Conservation (phyloP, 2,888 invertebrate genomes). For the Lapara coniferarum region DNA sequence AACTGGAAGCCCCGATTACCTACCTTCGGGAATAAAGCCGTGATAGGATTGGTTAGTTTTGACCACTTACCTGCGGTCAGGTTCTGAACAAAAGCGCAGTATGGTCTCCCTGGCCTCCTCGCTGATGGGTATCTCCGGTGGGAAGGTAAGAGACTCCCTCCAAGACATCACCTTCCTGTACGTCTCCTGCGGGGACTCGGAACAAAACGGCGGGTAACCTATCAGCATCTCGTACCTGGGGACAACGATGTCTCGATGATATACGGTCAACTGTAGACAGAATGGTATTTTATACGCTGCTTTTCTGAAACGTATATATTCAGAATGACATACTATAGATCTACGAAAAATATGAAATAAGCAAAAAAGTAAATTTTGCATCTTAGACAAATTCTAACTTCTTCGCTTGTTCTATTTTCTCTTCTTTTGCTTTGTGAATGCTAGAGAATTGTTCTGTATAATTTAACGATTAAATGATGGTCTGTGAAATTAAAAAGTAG, state of each 20-base stretch:
- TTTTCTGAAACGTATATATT: too few species aligned
- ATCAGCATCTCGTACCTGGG: slow-evolving; percentile 97
- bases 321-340: too few species aligned
- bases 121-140: slow-evolving; percentile 99
- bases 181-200: slow-evolving; percentile 98
- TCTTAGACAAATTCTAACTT: too few species aligned
- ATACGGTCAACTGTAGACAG: neutral
- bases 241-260: neutral
- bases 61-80: slow-evolving; percentile 90
- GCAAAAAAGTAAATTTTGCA: too few species aligned
- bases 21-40: neutral
- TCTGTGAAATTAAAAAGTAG: too few species aligned
- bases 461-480: too few species aligned
- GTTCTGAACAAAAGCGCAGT: slow-evolving; percentile 97
- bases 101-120: slow-evolving; percentile 98
- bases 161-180: slow-evolving; percentile 99
- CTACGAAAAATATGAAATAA: too few species aligned
- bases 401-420: too few species aligned
- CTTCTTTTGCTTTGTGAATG: too few species aligned
- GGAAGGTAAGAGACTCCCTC: slow-evolving; percentile 98
- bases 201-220: slow-evolving; percentile 99
- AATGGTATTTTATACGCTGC: too few species aligned
- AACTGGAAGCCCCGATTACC: neutral
- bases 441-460: too few species aligned
- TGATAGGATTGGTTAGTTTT: neutral